Conservation (phyloP, 1,140 invertebrate species). For the Apis cerana region DNA sequence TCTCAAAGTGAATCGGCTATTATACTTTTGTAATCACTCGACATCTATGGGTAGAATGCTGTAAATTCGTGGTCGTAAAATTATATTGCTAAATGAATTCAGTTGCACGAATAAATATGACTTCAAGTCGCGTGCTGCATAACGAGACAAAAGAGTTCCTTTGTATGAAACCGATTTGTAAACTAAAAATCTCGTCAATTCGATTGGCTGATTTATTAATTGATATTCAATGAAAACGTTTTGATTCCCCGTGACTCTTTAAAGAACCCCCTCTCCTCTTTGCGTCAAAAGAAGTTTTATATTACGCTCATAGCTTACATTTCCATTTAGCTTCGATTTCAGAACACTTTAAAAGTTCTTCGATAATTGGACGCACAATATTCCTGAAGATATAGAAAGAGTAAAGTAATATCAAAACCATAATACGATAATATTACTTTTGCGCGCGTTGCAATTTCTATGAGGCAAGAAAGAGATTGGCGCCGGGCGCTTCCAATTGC, state of each 20-base stretch:
- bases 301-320: constrained; percentile 52
- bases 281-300: constrained; percentile 47
- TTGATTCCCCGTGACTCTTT: constrained; percentile 44
- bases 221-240: constrained; percentile 46
- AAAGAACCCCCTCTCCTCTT: neutral
- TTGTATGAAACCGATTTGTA: constrained; percentile 60
- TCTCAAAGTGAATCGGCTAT: neutral
- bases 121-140: constrained; percentile 22
- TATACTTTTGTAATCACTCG: neutral
- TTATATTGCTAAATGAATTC: constrained; percentile 42
- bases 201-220: constrained; percentile 64
- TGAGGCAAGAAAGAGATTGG: constrained; percentile 34
- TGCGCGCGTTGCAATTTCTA: constrained; percentile 33
- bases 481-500: constrained; percentile 52
- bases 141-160: constrained; percentile 65
- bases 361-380: constrained; percentile 45
- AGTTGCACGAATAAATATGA: constrained; percentile 44
- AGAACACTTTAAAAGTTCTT: constrained; percentile 24
- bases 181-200: constrained; percentile 51
- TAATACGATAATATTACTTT: neutral
- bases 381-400: neutral
- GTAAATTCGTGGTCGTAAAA: neutral
- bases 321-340: constrained; percentile 59
- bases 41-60: neutral
- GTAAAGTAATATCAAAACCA: constrained; percentile 4